Evolutionary conservation across 2,888 invertebrate species (phyloP).

Genomic region (Thereva unica): DNA sequence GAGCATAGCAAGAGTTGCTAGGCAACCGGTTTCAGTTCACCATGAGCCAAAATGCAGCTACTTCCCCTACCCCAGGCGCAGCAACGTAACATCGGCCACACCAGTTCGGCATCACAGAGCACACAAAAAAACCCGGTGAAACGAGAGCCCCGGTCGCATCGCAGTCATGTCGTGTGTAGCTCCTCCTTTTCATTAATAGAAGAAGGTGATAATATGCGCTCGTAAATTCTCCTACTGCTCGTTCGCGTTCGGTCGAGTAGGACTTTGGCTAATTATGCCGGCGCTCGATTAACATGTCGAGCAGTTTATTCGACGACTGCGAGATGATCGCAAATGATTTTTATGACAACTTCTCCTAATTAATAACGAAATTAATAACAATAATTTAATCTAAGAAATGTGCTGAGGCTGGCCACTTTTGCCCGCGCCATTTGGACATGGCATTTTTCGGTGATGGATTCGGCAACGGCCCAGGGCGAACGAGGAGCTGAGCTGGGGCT

Average conservation of each 20-base stretch:
- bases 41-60: constrained; percentile 6
- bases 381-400: no score
- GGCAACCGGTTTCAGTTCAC: constrained; percentile 17
- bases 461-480: no score
- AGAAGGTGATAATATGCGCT: constrained; percentile 11
- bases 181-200: constrained; percentile 9
- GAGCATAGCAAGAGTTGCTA: constrained; percentile 10
- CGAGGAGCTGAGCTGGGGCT: no score
- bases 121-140: constrained; percentile 2
- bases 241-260: neutral
- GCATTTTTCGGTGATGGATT: no score
- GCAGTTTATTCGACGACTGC: neutral
- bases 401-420: no score
- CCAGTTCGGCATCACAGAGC: no score
- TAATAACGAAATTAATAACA: no score
- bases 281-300: constrained; percentile 15
- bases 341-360: no score
- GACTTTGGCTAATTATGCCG: neutral
- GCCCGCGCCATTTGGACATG: no score
- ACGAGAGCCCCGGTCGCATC: no score
- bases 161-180: neutral
- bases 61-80: neutral
- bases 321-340: no score
- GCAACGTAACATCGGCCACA: no score
- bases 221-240: constrained; percentile 5